Evolutionary conservation across 2,797 vertebrate genomes (phyloP), one percentile per base, ranked within the genome.

Genomic region (Orestias chungarensis): DNA sequence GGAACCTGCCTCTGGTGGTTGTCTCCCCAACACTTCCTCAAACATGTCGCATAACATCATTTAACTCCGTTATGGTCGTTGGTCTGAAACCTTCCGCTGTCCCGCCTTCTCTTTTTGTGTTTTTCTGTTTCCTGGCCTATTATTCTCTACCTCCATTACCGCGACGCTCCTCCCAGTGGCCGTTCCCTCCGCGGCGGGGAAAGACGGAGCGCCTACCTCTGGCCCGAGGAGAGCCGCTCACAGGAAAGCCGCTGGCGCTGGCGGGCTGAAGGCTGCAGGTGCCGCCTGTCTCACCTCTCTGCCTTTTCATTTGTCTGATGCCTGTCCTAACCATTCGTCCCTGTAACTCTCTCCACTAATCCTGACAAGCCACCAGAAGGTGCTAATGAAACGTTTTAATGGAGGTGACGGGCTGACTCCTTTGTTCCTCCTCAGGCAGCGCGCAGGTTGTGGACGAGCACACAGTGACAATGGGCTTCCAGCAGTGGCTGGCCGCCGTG

Each of bases 401-500:
- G 31, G 20, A 46, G 7, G n/a, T 73, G 43, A 66, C 43, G 42
- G 35, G 15, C 35, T n/a, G 12, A 52, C 23, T 43, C 18, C 71
- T 59, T 57, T 81, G 46, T 69, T 68, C n/a, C 78, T 68, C 77
- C 2, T 76, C 88, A 97, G 96, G 92, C 64, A 91, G 90, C 15
- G 15, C 38, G 52, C 96, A 96, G 83, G 84, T 72, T 1, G 92
- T 96, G 77, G 96, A 97, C 0, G 97, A 98, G 83, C 85, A 87
- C 0, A 89, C 94, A 1, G 94, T 96, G 85, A 90, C 89, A 6
- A 83, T 97, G 86, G 93, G 96, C 59, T 98, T 98, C 93, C 95
- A 95, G 43, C 96, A 95, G 68, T 98, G 96, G 97, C 91, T 98
- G 87, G 93, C 94, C 70, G 93, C 97, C 0, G 96, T 97, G 86